phyloP scores from a whole-genome alignment of 2,888 invertebrate species.

The Marronus borbonicus region DNA sequence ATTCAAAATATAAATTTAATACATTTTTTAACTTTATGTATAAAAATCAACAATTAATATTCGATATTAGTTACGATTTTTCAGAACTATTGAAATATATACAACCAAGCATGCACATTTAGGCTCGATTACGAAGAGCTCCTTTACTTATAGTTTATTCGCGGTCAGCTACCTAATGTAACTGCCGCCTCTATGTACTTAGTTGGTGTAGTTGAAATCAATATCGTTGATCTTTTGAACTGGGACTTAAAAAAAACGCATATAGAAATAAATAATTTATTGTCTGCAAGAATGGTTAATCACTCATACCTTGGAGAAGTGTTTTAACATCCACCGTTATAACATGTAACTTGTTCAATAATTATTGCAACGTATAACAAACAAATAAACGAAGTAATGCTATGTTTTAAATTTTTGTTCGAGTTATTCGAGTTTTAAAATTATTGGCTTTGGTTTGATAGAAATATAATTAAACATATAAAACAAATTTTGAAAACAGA shows the following conservation, averaged over 20 bases:
- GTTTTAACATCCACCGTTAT: constrained; percentile 67
- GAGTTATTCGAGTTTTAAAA: constrained; percentile 49
- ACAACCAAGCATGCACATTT: no score
- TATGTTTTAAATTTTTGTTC: constrained; percentile 9
- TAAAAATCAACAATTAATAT: no score
- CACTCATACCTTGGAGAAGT: constrained; percentile 65
- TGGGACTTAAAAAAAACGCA: background rate
- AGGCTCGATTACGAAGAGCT: no score
- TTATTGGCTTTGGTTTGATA: constrained; percentile 69
- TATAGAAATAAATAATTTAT: constrained; percentile 71
- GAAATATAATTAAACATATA: constrained; percentile 58
- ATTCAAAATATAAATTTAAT: no score
- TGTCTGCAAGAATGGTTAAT: constrained; percentile 70
- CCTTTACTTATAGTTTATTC: no score
- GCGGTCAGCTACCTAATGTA: no score
- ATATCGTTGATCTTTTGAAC: no score
- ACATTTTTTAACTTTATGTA: no score
- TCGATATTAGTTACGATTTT: no score
- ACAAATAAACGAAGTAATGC: constrained; percentile 33
- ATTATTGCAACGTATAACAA: constrained; percentile 53
- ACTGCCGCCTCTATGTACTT: no score
- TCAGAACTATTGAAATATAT: no score
- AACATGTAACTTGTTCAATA: constrained; percentile 60
- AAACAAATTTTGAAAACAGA: constrained; percentile 38
- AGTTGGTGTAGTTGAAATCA: no score